Percentiles rank a stretch among this genome's conserved stretches.
Conservation (phyloP, 1,140 invertebrate genomes). For the Parasteatoda tepidariorum region DNA sequence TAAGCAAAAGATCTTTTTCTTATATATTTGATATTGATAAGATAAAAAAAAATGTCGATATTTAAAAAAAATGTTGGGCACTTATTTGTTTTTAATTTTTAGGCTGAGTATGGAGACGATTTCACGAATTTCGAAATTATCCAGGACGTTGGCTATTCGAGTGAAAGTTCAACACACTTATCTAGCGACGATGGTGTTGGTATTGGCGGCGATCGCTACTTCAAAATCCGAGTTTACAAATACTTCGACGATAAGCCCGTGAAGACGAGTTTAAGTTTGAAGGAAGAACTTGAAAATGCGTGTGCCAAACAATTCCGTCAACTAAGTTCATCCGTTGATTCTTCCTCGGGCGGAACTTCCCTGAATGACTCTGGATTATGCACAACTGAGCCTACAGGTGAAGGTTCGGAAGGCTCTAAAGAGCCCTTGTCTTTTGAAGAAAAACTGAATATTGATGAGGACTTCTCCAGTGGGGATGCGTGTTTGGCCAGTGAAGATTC, state of each 20-base stretch:
- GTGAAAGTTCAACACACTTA: constrained; percentile 65
- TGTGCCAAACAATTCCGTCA: neutral
- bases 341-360: constrained; percentile 29
- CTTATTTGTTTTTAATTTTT: neutral
- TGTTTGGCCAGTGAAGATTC: constrained; percentile 8
- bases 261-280: neutral
- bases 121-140: constrained; percentile 62
- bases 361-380: constrained; percentile 41
- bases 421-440: neutral
- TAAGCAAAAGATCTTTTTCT: too few relatives aligned
- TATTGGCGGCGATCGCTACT: constrained; percentile 64
- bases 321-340: constrained; percentile 24
- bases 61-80: too few relatives aligned
- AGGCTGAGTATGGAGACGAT: constrained; percentile 56
- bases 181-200: constrained; percentile 65
- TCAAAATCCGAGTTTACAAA: constrained; percentile 49
- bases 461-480: neutral
- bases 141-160: constrained; percentile 68
- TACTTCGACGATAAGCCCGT: neutral
- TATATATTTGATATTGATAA: too few relatives aligned
- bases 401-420: neutral
- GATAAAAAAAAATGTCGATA: too few relatives aligned
- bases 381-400: neutral
- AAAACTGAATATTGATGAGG: neutral
- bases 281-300: constrained; percentile 1